Evolutionary conservation across 2,113 vertebrate species (phyloP), one percentile per base, ranked within the genome.

Genomic region (Lasiurus borealis): DNA sequence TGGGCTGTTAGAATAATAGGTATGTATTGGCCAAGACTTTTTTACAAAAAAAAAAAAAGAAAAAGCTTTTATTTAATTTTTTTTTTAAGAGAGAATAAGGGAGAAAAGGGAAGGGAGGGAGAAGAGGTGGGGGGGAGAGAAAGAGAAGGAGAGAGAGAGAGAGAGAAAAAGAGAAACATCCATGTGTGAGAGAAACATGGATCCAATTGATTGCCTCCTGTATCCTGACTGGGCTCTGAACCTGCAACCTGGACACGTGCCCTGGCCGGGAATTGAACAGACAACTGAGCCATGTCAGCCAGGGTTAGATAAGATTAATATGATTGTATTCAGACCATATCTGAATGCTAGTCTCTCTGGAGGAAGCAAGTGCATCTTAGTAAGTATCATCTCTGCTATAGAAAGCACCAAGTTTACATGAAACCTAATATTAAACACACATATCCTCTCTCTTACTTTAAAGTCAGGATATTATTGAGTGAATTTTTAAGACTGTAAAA

Each of bases 281-380:
- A 14, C 31, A 16, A 15, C 15, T 68, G 31, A n/a, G 6, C 64
- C 31, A 68, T 15, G 2, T 31, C 29, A n/a, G 14, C 14, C 64
- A 68, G 31, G 64, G 64, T 7, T 90, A 90, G 59, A 46, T 18
- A 85, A 78, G 68, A 29, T 84, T 84, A 90, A 69, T 90, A 90
- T 75, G 40, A 75, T 68, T 93, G 19, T 95, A 76, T 86, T 96
- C 57, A 92, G 69, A 84, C 54, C 90, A 34, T 86, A 64, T 69
- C n/a, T 73, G 44, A 78, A 86, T 48, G n/a, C 46, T 8, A 77
- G 27, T 86, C 27, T 90, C 71, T 77, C 6, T 92, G 29, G 77
- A 59, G 29, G 59, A 36, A 96, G 44, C 69, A 82, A 82, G 48
- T 78, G 23, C 75, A 54, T 83, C 66, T 88, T 77, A 75, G 34